Evolutionary conservation across 1,140 invertebrate species (phyloP).

Genomic region (Neotoxoptera formosana): DNA sequence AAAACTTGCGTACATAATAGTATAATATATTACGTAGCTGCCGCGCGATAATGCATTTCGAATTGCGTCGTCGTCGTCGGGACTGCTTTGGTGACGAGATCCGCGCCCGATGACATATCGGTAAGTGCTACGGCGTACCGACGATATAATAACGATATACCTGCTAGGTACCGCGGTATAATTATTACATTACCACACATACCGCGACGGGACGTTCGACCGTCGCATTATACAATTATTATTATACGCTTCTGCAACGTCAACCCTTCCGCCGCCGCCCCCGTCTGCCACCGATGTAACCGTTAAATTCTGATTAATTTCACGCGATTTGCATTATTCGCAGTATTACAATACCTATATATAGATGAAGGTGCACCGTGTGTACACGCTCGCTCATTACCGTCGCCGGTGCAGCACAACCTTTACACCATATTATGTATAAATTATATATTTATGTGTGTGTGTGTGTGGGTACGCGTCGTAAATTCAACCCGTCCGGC

Average conservation of each 20-base stretch:
- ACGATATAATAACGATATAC: background rate
- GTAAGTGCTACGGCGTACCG: too few relatives aligned
- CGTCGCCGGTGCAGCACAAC: background rate
- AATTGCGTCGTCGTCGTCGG: background rate
- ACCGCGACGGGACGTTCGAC: background rate
- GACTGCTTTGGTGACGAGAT: background rate
- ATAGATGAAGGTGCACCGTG: background rate
- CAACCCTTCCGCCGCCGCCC: background rate
- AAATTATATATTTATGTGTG: background rate
- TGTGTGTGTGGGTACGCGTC: background rate
- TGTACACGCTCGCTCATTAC: background rate
- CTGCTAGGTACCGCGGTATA: background rate
- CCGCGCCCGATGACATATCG: background rate
- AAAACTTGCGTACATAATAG: background rate
- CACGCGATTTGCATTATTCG: conserved; percentile 3
- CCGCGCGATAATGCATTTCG: background rate
- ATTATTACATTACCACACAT: background rate
- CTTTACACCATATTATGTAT: background rate
- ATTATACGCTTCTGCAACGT: background rate
- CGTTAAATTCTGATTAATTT: conserved; percentile 23
- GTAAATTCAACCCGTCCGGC: background rate
- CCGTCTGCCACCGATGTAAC: background rate
- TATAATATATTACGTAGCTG: background rate
- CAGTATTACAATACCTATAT: background rate
- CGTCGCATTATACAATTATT: background rate